A percentile compares a stretch with the other conserved stretches of the same genome.
These are phyloP conservation scores for Paracyclopina nana DNA, from an alignment of 1,140 invertebrate genomes.

Conservation along the genomic window DNA sequence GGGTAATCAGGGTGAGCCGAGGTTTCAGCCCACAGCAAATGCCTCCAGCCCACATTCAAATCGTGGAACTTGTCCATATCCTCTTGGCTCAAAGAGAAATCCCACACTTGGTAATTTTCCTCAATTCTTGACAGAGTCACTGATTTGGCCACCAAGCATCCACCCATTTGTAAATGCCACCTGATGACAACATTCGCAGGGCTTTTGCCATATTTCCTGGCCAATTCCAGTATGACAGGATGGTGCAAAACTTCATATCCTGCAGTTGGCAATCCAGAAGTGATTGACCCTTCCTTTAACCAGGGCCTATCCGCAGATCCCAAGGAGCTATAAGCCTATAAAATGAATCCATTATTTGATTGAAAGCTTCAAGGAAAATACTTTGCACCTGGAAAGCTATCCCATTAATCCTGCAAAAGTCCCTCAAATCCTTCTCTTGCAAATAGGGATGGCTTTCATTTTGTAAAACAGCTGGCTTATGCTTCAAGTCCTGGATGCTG, in stretches of 20 bases:
- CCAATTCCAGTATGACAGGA: constrained; percentile 1
- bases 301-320: constrained; percentile 11
- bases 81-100: constrained; percentile 24
- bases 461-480: constrained; percentile 3
- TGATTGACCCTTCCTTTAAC: neutral
- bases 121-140: constrained; percentile 6
- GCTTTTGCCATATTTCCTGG: neutral
- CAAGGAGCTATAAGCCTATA: constrained; percentile 10
- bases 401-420: neutral
- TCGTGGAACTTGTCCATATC: constrained; percentile 21
- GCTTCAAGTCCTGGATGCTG: neutral
- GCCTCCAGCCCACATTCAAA: constrained; percentile 9
- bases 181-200: constrained; percentile 8
- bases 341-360: neutral
- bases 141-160: constrained; percentile 3
- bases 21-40: constrained; percentile 13
- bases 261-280: neutral
- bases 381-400: constrained; percentile 10
- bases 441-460: constrained; percentile 15
- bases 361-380: neutral
- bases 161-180: constrained; percentile 12
- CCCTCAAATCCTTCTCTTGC: constrained; percentile 12
- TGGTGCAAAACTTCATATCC: constrained; percentile 9
- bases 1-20: constrained; percentile 8
- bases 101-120: constrained; percentile 22